These are phyloP conservation scores for Sarcoramphus papa DNA, from an alignment of 2,797 vertebrate genomes.

Conservation along the genomic window DNA sequence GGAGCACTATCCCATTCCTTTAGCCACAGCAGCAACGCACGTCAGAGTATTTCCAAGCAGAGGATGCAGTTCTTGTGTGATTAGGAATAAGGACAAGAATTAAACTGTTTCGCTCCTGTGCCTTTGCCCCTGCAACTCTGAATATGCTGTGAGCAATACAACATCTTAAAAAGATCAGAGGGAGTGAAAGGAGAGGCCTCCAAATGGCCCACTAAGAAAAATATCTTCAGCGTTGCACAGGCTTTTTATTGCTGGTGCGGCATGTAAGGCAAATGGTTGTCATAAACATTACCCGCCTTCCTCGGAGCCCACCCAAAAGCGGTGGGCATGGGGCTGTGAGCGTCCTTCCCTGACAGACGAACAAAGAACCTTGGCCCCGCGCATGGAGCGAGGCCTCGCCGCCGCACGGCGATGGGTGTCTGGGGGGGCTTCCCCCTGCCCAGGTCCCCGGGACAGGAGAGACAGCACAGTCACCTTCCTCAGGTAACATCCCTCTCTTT, in stretches of 20 bases:
- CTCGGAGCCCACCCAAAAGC: background rate
- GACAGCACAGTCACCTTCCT: background rate
- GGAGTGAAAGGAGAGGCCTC: background rate
- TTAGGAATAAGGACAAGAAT: background rate
- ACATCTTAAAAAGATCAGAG: background rate
- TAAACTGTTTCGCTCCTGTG: background rate
- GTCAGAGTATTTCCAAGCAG: background rate
- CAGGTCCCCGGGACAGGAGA: background rate
- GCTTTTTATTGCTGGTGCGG: background rate
- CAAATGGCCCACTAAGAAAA: slow-evolving; percentile 32
- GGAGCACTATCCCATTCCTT: background rate
- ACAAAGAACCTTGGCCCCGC: too few species aligned
- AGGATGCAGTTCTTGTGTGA: background rate
- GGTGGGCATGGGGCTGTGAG: background rate
- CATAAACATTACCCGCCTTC: background rate
- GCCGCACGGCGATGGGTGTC: accelerated
- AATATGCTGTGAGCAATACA: accelerated
- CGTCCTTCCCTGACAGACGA: background rate
- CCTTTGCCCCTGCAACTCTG: background rate
- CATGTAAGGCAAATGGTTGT: slow-evolving; percentile 13
- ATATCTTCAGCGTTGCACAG: background rate
- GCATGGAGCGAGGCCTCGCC: accelerated
- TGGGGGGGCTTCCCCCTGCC: background rate
- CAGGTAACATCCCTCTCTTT: accelerated
- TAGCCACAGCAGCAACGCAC: background rate